These are phyloP conservation scores for Falco novaeseelandiae DNA, from an alignment of 2,797 vertebrate genomes.

Conservation along the genomic window DNA sequence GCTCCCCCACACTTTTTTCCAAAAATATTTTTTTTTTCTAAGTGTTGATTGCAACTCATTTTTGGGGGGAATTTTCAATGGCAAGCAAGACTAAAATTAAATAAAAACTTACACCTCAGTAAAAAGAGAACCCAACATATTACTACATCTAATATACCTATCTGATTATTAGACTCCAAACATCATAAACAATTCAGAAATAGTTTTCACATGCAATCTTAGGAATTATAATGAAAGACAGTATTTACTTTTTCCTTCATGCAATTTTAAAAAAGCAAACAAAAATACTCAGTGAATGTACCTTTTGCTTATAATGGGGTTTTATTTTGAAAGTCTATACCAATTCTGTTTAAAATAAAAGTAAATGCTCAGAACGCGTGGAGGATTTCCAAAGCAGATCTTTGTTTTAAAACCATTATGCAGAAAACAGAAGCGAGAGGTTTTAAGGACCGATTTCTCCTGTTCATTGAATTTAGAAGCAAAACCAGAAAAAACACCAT, in stretches of 20 bases:
- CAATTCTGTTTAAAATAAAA: background rate
- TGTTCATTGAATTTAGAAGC: constrained; percentile 2
- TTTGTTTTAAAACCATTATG: background rate
- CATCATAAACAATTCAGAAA: background rate
- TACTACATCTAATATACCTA: background rate
- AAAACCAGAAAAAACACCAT: background rate
- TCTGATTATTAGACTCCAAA: background rate
- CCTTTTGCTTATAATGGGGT: background rate
- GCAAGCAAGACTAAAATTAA: background rate
- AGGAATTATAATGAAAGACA: background rate
- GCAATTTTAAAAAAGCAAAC: constrained; percentile 6
- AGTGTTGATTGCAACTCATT: background rate
- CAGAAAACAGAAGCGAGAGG: background rate
- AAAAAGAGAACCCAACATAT: background rate
- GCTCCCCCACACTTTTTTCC: accelerated
- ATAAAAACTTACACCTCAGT: background rate
- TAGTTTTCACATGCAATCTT: background rate
- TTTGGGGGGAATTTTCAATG: background rate
- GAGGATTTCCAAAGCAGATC: background rate
- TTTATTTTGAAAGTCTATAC: background rate
- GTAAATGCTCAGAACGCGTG: background rate
- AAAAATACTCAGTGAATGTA: background rate
- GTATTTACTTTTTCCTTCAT: background rate
- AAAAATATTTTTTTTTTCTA: background rate
- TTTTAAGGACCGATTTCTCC: background rate